Base-by-base conservation (phyloP, 2,888 invertebrate species). In the Xestia sexstrigata region DNA sequence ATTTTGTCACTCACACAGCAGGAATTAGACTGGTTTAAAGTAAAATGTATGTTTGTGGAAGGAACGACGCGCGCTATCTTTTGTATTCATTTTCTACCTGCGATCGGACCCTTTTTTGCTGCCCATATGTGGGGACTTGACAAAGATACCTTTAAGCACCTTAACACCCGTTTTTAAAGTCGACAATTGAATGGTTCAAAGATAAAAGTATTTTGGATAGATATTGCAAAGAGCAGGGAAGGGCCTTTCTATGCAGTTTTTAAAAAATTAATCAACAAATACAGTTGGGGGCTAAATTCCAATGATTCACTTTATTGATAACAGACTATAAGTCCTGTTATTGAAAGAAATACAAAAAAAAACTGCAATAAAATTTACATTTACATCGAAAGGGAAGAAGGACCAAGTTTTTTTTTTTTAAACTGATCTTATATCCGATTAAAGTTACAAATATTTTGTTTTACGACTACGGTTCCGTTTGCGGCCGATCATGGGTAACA, bases 11-110 rank as follows among this genome's bases (percentile, higher is more conserved):
- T 0, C 9, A 84, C 88, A 91, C 74, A 81, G 70, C 15, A 60
- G 42, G 71, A 70, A 84, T 80, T 82, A 55, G 45, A 30, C 49
- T 47, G 62, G 15, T 52, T n/a, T 26, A 39, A 66, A 49, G 49
- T 66, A 15, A 78, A 73, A 70, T 70, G 76, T 79, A 79, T 87
- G 78, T 87, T 87, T 89, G 86, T 84, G 62, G 83, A 90, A 89
- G 88, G 89, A 89, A 90, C 91, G 90, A 92, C 92, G 92, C 93
- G 93, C 93, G 93, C 90, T 91, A 92, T 94, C 95, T 94, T 95
- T 95, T 95, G 94, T 95, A 93, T 93, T 93, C 92, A 91, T 93
- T 92, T 62, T 95, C 93, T 96, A 96, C 96, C 96, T 96, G 96
- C 92, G 93, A 89, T 90, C 91, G 89, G 93, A 93, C 94, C 95